Evolutionary conservation across 1,140 invertebrate genomes (phyloP).

Genomic region (Trichoplusia ni): DNA sequence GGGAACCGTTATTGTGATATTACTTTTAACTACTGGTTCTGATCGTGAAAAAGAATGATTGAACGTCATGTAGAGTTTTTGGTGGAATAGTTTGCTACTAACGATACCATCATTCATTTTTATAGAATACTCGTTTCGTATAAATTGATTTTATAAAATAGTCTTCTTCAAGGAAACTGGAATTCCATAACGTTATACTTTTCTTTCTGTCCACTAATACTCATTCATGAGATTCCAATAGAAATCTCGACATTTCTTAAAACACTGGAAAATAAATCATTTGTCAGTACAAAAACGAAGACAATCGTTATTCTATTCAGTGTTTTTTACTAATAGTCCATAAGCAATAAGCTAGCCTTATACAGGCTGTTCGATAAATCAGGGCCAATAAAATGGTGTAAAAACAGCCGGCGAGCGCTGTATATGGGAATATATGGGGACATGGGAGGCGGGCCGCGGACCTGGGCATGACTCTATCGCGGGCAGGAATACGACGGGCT

Average conservation of each 20-base stretch:
- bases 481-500: not conserved
- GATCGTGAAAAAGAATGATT: no score
- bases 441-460: constrained; percentile 11
- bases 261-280: not conserved
- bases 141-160: no score
- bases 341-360: constrained; percentile 21
- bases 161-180: no score
- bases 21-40: no score
- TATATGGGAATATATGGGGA: constrained; percentile 20
- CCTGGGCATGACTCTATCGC: constrained; percentile 13
- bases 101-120: no score
- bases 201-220: no score
- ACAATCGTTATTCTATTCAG: constrained; percentile 23
- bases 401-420: constrained; percentile 15
- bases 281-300: not conserved
- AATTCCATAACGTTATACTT: no score
- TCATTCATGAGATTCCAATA: no score
- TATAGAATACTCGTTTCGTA: no score
- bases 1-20: not conserved
- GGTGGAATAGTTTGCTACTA: no score
- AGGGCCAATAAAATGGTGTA: constrained; percentile 22
- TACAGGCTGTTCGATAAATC: constrained; percentile 18
- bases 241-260: no score
- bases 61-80: no score
- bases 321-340: constrained; percentile 12